Percentiles rank a stretch among this genome's conserved stretches.
Evolutionary conservation across 30 jellyfish, hydroid and myxozoan species (phyloP).

Genomic region (Hydractinia echinata): DNA sequence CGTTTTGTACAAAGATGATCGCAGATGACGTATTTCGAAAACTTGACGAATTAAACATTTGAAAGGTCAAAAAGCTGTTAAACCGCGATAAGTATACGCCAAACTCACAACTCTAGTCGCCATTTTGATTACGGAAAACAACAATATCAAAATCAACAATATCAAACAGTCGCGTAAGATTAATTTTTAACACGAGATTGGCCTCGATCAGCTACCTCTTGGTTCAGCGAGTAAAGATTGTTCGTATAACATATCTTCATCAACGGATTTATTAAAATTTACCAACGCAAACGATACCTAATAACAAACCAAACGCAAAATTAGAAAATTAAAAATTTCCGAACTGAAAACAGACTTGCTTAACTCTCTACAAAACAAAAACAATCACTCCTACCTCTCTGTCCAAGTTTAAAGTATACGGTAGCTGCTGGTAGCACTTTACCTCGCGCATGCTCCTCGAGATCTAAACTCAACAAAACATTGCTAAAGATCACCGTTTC

Average conservation of each 20-base stretch:
- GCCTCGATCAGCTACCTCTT: constrained; percentile 32
- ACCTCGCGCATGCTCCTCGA: constrained; percentile 84
- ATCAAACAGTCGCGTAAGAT: background rate
- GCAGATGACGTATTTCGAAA: no score
- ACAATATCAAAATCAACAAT: no score
- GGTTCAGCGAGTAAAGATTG: constrained; percentile 78
- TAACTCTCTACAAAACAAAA: background rate
- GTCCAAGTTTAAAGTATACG: constrained; percentile 68
- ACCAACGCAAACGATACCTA: constrained; percentile 49
- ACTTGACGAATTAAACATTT: no score
- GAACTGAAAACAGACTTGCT: background rate
- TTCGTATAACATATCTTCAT: constrained; percentile 59
- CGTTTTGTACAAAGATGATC: no score
- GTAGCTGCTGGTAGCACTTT: constrained; percentile 81
- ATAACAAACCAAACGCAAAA: background rate
- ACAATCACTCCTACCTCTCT: constrained; percentile 45
- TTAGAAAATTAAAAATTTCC: background rate
- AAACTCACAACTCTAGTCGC: no score
- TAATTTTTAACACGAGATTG: background rate
- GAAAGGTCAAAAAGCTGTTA: no score
- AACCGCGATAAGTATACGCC: no score
- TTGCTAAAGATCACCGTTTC: background rate
- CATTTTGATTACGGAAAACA: no score
- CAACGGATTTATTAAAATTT: constrained; percentile 43
- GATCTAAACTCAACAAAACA: constrained; percentile 35